Conservation (phyloP, 2,113 vertebrate species). For the Pelecanus crispus region DNA sequence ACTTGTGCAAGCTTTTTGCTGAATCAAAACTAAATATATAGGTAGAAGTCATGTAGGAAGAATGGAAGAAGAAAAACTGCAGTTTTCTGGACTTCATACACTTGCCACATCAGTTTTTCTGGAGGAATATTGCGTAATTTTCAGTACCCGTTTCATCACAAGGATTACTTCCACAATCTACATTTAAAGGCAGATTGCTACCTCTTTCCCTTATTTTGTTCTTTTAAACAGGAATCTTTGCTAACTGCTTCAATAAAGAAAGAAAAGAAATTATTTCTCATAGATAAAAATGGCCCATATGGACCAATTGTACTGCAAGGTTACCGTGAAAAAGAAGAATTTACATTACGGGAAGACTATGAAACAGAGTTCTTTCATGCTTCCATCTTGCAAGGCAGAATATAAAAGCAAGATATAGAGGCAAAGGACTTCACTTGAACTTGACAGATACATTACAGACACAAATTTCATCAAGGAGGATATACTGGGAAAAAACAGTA, state of each 20-base stretch:
- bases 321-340: constrained; percentile 12
- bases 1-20: neutral
- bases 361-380: constrained; percentile 31
- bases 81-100: neutral
- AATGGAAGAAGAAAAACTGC: neutral
- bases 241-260: neutral
- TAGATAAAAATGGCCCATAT: constrained; percentile 5
- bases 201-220: neutral
- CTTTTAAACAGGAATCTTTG: neutral
- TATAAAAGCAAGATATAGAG: neutral
- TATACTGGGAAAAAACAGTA: neutral
- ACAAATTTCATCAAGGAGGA: neutral
- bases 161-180: neutral
- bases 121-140: neutral
- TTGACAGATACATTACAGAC: neutral
- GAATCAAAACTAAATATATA: neutral
- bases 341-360: constrained; percentile 7
- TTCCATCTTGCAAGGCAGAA: neutral
- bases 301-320: neutral
- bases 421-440: neutral
- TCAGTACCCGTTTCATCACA: neutral
- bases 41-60: neutral
- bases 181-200: neutral
- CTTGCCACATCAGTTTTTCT: neutral
- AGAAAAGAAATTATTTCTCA: neutral